Evolutionary conservation across 1,140 invertebrate species (phyloP), one percentile per base, ranked within the genome.

Genomic region (Hestina assimilis): DNA sequence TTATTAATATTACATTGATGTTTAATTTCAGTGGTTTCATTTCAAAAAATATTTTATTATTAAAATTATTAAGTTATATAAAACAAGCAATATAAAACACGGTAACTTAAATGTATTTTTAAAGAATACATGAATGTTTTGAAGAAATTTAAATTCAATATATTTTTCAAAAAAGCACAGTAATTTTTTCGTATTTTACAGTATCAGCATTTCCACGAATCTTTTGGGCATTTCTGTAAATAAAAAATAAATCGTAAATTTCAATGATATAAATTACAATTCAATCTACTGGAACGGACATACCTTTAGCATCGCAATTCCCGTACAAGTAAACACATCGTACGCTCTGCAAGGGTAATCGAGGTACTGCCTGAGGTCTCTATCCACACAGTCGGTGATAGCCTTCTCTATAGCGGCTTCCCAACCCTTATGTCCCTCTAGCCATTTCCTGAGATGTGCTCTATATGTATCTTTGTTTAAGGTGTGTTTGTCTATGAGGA

Each of bases 221-320:
- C 47, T 11, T 72, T 56, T 0, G 81, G 79, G 43, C 81, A 84
- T 84, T 84, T 84, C 81, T 84, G 79, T 5, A 58, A 80, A 79
- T 40, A 55, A 63, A 63, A 62, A 45, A 28, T 40, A 57, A 11
- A n/a, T 40, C 29, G 7, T 28, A 41, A 45, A 41, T 26, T 24
- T 38, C 1, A n/a, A n/a, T n/a, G 14, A 43, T 11, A 5, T 15
- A 35, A 35, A 15, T 40, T 19, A 2, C 11, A 29, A 29, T 3
- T 29, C 0, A 17, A 15, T 40, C 1, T 19, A 4, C 20, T 15
- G 23, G 11, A 17, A 19, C 21, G 28, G 24, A 26, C n/a, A 3
- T 63, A 86, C 84, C 76, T 87, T 87, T 14, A 87, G 45, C 75
- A 87, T 80, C 47, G 84, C 81, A 23, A 87, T 87, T 6, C 83